Evolutionary conservation across 2,888 invertebrate genomes (phyloP).

Genomic region (Apamea monoglypha): DNA sequence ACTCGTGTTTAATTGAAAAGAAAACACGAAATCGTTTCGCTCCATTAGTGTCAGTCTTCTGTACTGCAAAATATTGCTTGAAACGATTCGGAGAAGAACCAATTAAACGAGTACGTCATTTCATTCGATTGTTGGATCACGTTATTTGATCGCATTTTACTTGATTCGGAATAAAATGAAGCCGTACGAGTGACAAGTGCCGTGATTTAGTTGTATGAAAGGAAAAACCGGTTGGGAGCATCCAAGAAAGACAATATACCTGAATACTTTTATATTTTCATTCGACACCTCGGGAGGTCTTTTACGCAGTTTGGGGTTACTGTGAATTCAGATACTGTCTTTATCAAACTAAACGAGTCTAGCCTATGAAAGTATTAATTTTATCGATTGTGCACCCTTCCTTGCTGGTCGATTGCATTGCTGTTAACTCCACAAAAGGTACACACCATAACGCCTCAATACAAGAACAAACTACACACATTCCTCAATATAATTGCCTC

Average conservation of each 20-base stretch:
- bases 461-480: slow-evolving; percentile 3
- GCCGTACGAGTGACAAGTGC: not conserved
- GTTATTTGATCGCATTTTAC: slow-evolving; percentile 33
- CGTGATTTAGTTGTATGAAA: slow-evolving; percentile 20
- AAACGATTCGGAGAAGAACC: slow-evolving; percentile 29
- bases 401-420: slow-evolving; percentile 1
- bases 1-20: slow-evolving; percentile 17
- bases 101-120: slow-evolving; percentile 29
- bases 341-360: not conserved
- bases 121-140: slow-evolving; percentile 15
- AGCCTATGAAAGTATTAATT: not conserved
- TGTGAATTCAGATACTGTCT: not conserved
- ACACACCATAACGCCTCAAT: slow-evolving; percentile 1
- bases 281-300: slow-evolving; percentile 2
- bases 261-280: not conserved
- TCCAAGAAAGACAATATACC: slow-evolving; percentile 26
- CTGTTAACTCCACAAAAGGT: not conserved
- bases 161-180: slow-evolving; percentile 36
- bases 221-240: slow-evolving; percentile 17
- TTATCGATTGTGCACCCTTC: not conserved
- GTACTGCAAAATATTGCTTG: slow-evolving; percentile 27
- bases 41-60: slow-evolving; percentile 7
- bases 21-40: slow-evolving; percentile 12
- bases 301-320: not conserved
- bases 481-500: slow-evolving; percentile 14